A percentile compares a stretch with the other conserved stretches of the same genome.
Evolutionary conservation across 2,113 vertebrate species (phyloP).

Genomic region (Haplotaxodon microlepis): DNA sequence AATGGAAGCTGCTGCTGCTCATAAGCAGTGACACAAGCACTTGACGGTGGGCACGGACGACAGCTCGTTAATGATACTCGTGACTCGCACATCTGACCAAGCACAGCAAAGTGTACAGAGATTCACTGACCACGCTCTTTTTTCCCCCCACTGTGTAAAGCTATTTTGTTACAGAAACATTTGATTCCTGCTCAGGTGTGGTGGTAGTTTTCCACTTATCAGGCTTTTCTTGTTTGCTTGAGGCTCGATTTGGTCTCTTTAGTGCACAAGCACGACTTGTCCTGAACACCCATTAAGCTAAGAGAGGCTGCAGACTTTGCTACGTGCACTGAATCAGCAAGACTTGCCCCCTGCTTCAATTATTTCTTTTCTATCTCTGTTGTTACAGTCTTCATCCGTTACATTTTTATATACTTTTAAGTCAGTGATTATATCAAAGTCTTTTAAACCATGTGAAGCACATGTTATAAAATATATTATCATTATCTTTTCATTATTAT

Average conservation of each 20-base stretch:
- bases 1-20: background rate
- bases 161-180: background rate
- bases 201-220: background rate
- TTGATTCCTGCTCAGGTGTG: background rate
- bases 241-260: background rate
- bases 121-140: background rate
- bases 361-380: background rate
- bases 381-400: background rate
- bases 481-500: background rate
- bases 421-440: background rate
- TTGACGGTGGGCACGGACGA: background rate
- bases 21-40: background rate
- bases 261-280: background rate
- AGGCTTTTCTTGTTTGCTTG: background rate
- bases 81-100: background rate
- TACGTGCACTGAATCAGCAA: background rate
- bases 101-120: background rate
- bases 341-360: background rate
- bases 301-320: background rate
- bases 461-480: background rate
- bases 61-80: background rate
- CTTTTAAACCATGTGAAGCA: background rate
- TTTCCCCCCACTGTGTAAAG: fast-evolving
- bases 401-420: background rate
- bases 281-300: background rate